Evolutionary conservation across 2,888 invertebrate species (phyloP), one percentile per base, ranked within the genome.

Genomic region (Drosophila ezoana): DNA sequence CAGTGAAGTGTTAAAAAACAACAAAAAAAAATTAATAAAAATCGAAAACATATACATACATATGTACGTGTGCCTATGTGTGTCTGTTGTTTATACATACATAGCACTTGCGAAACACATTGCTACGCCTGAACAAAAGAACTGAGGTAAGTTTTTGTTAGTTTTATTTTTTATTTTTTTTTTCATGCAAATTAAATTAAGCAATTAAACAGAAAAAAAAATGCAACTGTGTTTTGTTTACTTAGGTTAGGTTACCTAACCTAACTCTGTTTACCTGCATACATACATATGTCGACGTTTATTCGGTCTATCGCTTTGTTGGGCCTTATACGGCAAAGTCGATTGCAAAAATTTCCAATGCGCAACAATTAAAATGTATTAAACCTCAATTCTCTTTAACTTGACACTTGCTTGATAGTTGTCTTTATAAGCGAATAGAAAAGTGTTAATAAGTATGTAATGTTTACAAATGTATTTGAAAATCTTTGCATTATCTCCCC

Each of bases 171-270:
- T 41, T 35, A 44, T 49, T 54, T 57, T 68, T 54, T 57, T 68
- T 63, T 69, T 69, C 73, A 85, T 88, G 88, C 80, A 87, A 88
- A 86, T 82, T 68, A 47, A 87, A 83, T 88, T 86, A 83, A 80
- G 83, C 76, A 86, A 87, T 80, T 87, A 86, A 64, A 67, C 57
- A n/a, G 20, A 61, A 40, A 40, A 43, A 5, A 23, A 23, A 23
- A 48, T 33, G 52, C 33, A 47, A 20, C 3, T 32, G 28, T 43
- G 37, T 32, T 43, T 23, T 41, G 37, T 41, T 35, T 32, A n/a
- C 8, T 51, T 73, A 35, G 44, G 61, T 57, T 67, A 8, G 28
- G 8, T 28, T 28, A 28, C 28, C 28, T 28, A 28, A 28, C 28
- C 28, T 28, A 28, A 28, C 28, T 28, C 8, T 28, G 8, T 28